phyloP scores from a whole-genome alignment of 2,113 vertebrate species.

The Ptilorrhoa leucosticta region DNA sequence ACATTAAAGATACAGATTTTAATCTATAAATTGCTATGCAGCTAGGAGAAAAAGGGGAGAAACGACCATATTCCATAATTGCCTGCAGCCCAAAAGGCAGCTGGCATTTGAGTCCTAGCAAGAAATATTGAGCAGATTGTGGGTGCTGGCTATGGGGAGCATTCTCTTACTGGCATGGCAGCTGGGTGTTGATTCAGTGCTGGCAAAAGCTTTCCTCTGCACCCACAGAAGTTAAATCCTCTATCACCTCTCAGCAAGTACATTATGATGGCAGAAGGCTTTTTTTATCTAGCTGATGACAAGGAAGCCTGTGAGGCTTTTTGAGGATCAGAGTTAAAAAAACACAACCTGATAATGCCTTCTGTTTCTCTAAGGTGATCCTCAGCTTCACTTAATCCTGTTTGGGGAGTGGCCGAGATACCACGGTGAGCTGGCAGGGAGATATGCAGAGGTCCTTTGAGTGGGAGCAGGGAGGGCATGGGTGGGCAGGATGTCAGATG shows the following conservation, averaged over 20 bases:
- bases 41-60: not conserved
- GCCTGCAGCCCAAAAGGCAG: conserved; percentile 2
- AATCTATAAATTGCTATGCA: not conserved
- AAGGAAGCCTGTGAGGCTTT: conserved; percentile 20
- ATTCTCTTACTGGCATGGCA: not conserved
- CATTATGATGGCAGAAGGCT: not conserved
- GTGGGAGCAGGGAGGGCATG: not conserved
- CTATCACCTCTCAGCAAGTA: not conserved
- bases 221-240: not conserved
- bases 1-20: not conserved
- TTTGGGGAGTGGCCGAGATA: not conserved
- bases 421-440: not conserved
- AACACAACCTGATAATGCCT: not conserved
- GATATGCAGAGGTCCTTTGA: not conserved
- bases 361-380: not conserved
- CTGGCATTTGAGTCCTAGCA: not conserved
- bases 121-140: not conserved
- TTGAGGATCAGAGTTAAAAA: not conserved
- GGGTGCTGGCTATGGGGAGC: not conserved
- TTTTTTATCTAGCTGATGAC: not conserved
- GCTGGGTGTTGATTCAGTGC: not conserved
- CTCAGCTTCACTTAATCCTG: not conserved
- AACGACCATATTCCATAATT: not conserved
- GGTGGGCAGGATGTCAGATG: not conserved
- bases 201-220: not conserved